phyloP scores from a whole-genome alignment of 1,140 invertebrate genomes.

The Eufriesea mexicana region DNA sequence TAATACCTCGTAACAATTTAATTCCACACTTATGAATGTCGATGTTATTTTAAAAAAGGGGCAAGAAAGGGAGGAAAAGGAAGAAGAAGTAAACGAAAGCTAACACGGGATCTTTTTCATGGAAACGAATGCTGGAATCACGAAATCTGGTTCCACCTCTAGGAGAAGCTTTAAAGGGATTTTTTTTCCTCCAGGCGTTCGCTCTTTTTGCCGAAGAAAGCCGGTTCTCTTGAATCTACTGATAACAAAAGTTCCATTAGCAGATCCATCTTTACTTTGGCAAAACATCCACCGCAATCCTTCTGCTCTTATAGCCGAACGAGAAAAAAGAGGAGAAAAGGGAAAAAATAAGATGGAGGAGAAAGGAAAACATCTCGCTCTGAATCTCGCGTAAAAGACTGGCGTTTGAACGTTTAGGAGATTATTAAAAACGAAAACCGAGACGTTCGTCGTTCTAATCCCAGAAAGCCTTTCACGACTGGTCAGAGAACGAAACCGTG shows the following conservation, averaged over 20 bases:
- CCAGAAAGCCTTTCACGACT: background rate
- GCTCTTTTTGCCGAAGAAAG: conserved; percentile 14
- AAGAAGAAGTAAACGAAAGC: background rate
- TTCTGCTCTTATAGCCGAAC: background rate
- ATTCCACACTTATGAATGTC: background rate
- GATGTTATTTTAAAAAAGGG: background rate
- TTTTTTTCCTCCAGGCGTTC: background rate
- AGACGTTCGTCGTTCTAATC: background rate
- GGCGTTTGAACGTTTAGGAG: background rate
- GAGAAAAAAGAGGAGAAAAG: background rate
- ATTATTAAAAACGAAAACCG: conserved; percentile 5
- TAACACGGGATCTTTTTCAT: background rate
- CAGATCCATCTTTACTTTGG: conserved; percentile 39
- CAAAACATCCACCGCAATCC: conserved; percentile 12
- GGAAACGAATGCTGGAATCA: background rate
- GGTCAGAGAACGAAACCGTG: no score
- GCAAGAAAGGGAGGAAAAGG: background rate
- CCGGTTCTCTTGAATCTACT: conserved; percentile 30
- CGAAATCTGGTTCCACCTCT: background rate
- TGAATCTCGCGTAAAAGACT: background rate
- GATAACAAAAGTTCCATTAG: conserved; percentile 48
- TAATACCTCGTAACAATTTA: background rate
- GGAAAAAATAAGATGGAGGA: background rate
- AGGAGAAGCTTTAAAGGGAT: conserved; percentile 13
- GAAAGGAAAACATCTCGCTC: background rate